phyloP scores from a whole-genome alignment of 2,797 vertebrate species.

The Carduelis carduelis region DNA sequence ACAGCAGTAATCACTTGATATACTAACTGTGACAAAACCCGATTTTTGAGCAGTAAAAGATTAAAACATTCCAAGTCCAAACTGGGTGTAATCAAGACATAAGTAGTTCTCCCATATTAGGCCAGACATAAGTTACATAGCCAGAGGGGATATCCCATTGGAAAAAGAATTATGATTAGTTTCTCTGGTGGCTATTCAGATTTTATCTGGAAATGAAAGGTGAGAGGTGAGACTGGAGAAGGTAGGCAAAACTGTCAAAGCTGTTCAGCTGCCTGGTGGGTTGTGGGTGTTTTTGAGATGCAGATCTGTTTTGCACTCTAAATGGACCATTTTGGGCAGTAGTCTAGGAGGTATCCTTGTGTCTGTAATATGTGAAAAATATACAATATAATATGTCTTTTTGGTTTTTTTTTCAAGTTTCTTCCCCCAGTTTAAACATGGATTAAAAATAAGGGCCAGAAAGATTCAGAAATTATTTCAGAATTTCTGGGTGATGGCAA shows the following conservation, averaged over 20 bases:
- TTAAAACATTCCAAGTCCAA: background rate
- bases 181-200: slow-evolving; percentile 8
- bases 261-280: background rate
- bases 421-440: background rate
- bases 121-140: background rate
- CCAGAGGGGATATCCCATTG: background rate
- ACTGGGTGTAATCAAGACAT: background rate
- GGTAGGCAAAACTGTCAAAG: background rate
- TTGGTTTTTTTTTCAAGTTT: background rate
- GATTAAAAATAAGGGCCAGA: background rate
- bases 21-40: background rate
- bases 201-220: background rate
- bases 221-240: background rate
- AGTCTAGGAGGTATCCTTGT: background rate
- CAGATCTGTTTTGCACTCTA: background rate
- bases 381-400: background rate
- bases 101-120: background rate
- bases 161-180: background rate
- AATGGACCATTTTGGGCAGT: background rate
- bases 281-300: background rate
- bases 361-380: background rate
- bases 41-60: background rate
- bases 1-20: background rate
- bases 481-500: background rate
- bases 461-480: background rate